Evolutionary conservation across 2,888 invertebrate genomes (phyloP).

Genomic region (Pardosa pseudoannulata): DNA sequence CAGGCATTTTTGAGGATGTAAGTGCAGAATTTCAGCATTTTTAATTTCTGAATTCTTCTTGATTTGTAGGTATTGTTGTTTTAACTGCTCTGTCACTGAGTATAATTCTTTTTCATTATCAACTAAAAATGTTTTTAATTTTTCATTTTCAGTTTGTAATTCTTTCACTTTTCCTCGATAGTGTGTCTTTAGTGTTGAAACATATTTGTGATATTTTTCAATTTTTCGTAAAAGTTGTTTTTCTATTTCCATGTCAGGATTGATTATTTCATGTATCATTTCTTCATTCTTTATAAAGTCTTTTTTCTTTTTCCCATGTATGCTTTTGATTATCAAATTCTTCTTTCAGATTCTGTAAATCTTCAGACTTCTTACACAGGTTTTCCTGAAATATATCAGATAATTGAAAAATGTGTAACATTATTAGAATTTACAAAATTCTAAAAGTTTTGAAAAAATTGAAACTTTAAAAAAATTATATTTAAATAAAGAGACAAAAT

Average conservation of each 20-base stretch:
- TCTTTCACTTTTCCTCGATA: constrained; percentile 7
- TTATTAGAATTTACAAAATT: too few species aligned
- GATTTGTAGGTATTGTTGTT: neutral
- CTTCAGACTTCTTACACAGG: neutral
- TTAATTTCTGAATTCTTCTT: constrained; percentile 2
- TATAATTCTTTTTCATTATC: constrained; percentile 42
- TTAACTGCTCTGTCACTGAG: neutral
- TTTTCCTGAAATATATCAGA: constrained; percentile 35
- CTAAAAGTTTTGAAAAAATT: too few species aligned
- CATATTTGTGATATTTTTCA: constrained; percentile 32
- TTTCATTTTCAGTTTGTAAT: constrained; percentile 17
- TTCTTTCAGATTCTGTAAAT: constrained; percentile 21
- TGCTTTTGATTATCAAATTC: constrained; percentile 13
- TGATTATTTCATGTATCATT: constrained; percentile 2
- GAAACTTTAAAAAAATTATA: too few species aligned
- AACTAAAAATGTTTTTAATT: constrained; percentile 13
- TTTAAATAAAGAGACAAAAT: too few species aligned
- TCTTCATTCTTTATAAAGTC: neutral
- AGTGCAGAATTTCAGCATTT: neutral
- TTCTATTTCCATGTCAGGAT: constrained; percentile 14
- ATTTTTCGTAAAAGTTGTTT: constrained; percentile 38
- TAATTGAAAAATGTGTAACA: too few species aligned
- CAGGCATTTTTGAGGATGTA: constrained; percentile 20
- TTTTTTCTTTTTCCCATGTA: constrained; percentile 36
- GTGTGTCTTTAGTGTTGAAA: constrained; percentile 7